phyloP scores from a whole-genome alignment of 2,888 invertebrate species.

The Pseudococcus jackbeardsleyi region DNA sequence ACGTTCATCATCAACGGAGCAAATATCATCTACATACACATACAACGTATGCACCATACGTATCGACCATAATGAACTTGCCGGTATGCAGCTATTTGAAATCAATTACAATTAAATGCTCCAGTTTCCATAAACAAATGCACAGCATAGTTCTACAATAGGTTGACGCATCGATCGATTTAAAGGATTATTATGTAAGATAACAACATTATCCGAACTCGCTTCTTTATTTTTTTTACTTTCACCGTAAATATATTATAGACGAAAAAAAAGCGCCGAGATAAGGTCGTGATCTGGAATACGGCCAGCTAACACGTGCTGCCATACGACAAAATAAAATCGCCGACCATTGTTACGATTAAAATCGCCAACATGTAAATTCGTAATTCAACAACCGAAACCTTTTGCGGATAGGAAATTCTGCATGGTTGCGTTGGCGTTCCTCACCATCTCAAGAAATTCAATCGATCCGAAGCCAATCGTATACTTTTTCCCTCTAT shows the following conservation, averaged over 20 bases:
- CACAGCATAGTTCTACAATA: slow-evolving; percentile 16
- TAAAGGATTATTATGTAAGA: slow-evolving; percentile 47
- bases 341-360: slow-evolving; percentile 53
- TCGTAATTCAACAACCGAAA: not conserved
- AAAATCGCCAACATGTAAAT: slow-evolving; percentile 49
- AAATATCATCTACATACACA: not conserved
- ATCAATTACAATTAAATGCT: slow-evolving; percentile 50
- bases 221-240: slow-evolving; percentile 61
- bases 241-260: slow-evolving; percentile 34
- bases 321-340: slow-evolving; percentile 44
- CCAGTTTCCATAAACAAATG: slow-evolving; percentile 48
- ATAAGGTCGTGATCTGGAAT: slow-evolving; percentile 61
- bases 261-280: not conserved
- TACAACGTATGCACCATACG: not conserved
- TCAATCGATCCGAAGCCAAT: not conserved
- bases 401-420: not conserved
- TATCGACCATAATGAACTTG: not conserved
- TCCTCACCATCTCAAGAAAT: not conserved
- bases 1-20: not conserved
- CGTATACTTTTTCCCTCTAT: not conserved
- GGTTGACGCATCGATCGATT: slow-evolving; percentile 56
- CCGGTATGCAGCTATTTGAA: not conserved
- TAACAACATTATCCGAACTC: slow-evolving; percentile 53
- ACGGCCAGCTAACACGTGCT: slow-evolving; percentile 61
- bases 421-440: slow-evolving; percentile 15